These are phyloP conservation scores for Cephus cinctus DNA, from an alignment of 1,140 invertebrate species.

Conservation along the genomic window DNA sequence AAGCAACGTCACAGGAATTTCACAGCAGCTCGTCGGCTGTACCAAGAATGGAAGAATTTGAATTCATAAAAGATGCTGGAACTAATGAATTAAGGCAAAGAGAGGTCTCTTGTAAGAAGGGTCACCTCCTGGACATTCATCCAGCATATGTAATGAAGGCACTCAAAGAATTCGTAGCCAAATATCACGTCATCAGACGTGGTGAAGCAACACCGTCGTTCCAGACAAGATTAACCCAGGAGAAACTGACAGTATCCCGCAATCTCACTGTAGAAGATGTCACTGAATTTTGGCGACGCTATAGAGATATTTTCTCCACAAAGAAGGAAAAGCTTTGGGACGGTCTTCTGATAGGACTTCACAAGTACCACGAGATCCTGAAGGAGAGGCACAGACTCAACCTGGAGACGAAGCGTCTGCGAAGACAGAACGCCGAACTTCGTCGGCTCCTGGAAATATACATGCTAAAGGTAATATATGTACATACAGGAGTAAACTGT, in stretches of 20 bases:
- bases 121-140: conserved; percentile 60
- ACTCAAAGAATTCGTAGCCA: conserved; percentile 54
- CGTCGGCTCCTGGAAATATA: conserved; percentile 51
- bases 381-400: conserved; percentile 57
- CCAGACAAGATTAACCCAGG: conserved; percentile 26
- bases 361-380: conserved; percentile 58
- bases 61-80: no score
- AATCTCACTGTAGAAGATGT: conserved; percentile 53
- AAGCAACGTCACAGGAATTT: no score
- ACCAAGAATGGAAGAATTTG: no score
- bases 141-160: conserved; percentile 56
- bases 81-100: neutral
- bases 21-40: no score
- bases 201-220: conserved; percentile 21
- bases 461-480: conserved; percentile 28
- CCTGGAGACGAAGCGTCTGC: conserved; percentile 50
- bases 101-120: conserved; percentile 31
- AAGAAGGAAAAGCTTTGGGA: conserved; percentile 58
- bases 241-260: conserved; percentile 50
- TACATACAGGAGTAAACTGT: no score
- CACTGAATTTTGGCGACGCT: conserved; percentile 55
- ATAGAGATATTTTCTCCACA: conserved; percentile 48
- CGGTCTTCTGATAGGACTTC: conserved; percentile 54
- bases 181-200: conserved; percentile 43
- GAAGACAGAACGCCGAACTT: conserved; percentile 59